Conservation (phyloP, 2,113 vertebrate species). For the Mormyrus iriodes region DNA sequence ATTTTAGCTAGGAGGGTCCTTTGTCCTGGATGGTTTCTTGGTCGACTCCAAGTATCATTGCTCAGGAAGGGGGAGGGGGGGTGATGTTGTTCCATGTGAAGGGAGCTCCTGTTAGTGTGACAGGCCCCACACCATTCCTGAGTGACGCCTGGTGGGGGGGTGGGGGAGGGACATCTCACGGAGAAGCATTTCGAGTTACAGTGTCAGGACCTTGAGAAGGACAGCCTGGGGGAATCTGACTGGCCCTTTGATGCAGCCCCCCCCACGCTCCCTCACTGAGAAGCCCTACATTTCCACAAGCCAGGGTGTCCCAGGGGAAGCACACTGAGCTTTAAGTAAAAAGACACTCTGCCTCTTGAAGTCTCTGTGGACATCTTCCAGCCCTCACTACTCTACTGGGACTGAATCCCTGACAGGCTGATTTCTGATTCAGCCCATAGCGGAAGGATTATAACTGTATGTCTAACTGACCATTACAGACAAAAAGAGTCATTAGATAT, state of each 20-base stretch:
- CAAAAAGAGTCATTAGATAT: background rate
- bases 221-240: background rate
- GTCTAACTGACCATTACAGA: background rate
- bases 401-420: background rate
- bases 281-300: background rate
- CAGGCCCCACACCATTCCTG: background rate
- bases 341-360: background rate
- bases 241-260: background rate
- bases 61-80: background rate
- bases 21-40: background rate
- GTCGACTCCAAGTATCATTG: background rate
- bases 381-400: background rate
- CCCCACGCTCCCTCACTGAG: background rate
- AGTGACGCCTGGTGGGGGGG: background rate
- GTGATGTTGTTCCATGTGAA: background rate
- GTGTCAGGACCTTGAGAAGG: background rate
- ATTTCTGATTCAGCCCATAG: background rate
- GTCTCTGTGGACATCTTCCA: background rate
- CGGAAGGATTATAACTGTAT: background rate
- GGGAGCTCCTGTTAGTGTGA: background rate
- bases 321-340: background rate
- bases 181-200: background rate
- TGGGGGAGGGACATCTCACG: background rate
- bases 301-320: background rate
- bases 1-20: background rate